A percentile compares a stretch with the other conserved stretches of the same genome.
These are phyloP conservation scores for Zenarchopterus dispar DNA, from an alignment of 2,797 vertebrate genomes.

Conservation along the genomic window DNA sequence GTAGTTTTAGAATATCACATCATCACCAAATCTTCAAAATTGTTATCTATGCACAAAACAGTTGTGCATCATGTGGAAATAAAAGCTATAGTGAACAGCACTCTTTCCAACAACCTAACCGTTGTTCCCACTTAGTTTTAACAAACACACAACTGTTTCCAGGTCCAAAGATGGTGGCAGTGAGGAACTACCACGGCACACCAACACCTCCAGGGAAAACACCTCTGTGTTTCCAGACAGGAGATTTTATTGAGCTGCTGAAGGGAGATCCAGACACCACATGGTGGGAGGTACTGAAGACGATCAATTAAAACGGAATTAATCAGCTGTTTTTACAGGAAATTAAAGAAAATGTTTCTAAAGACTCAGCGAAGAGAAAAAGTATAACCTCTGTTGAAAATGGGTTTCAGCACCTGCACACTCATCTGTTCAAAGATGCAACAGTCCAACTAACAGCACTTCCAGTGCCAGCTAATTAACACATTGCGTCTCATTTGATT, in stretches of 20 bases:
- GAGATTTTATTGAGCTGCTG: constrained; percentile 93
- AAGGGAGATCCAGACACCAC: constrained; percentile 92
- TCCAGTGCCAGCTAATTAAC: constrained; percentile 8
- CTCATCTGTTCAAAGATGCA: no score
- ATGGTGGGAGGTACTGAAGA: constrained; percentile 93
- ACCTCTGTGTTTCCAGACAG: constrained; percentile 89
- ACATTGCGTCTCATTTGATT: not conserved
- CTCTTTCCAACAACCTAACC: not conserved
- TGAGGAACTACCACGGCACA: constrained; percentile 93
- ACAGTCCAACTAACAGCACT: not conserved
- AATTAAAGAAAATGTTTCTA: not conserved
- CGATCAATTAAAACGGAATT: not conserved
- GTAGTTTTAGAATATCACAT: no score
- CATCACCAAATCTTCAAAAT: no score
- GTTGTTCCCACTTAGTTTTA: not conserved
- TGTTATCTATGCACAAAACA: no score
- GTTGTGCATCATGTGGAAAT: no score
- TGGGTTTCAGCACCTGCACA: no score
- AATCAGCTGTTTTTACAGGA: not conserved
- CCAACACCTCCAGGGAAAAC: constrained; percentile 89
- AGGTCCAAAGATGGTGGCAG: constrained; percentile 97
- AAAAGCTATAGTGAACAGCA: no score
- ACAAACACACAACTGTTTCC: constrained; percentile 3
- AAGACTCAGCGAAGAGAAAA: no score
- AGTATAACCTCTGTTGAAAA: no score